phyloP scores from a whole-genome alignment of 2,888 invertebrate genomes.

The Macrophya annulata region DNA sequence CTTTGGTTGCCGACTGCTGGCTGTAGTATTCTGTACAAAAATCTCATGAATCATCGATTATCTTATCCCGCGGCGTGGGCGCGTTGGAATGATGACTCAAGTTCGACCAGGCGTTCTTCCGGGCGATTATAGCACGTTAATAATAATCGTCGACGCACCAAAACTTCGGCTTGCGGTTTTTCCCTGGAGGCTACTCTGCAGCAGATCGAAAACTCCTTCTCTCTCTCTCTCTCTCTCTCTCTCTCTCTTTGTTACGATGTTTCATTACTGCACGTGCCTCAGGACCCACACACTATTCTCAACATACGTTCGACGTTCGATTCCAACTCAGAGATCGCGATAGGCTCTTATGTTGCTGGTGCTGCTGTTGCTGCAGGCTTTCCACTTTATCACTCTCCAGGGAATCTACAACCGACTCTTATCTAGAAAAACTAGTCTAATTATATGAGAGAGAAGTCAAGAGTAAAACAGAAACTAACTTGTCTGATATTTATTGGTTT shows the following conservation, averaged over 20 bases:
- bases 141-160: conserved; percentile 21
- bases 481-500: background rate
- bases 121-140: conserved; percentile 33
- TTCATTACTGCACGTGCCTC: background rate
- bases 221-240: background rate
- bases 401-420: conserved; percentile 45
- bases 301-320: conserved; percentile 11
- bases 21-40: conserved; percentile 50
- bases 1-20: conserved; percentile 1
- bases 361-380: conserved; percentile 55
- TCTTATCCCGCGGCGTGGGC: conserved; percentile 46
- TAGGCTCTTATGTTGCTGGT: background rate
- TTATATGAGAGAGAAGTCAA: background rate
- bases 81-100: conserved; percentile 43
- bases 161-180: conserved; percentile 32
- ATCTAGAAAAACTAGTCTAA: background rate
- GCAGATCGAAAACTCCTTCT: conserved; percentile 21
- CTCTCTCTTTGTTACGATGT: background rate
- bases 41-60: conserved; percentile 63
- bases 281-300: background rate
- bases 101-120: conserved; percentile 31
- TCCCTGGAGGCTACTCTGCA: conserved; percentile 1
- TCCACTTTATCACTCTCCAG: conserved; percentile 65
- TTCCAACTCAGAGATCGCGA: conserved; percentile 38
- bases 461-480: background rate